These are phyloP conservation scores for Notothenia rossii DNA, from an alignment of 2,113 vertebrate genomes.

Conservation along the genomic window DNA sequence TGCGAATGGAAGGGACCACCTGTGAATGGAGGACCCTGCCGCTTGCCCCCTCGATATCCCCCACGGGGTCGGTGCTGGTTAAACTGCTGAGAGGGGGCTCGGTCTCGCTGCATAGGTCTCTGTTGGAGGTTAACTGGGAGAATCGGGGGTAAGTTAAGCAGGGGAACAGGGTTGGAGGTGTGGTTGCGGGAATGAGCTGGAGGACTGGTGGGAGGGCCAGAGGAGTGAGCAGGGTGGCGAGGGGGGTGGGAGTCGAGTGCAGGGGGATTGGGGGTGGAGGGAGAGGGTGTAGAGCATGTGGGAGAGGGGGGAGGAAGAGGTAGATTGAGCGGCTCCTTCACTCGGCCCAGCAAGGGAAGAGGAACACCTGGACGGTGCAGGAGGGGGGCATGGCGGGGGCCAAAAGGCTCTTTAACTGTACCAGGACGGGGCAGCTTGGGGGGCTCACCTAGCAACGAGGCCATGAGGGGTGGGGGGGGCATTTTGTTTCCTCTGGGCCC, in stretches of 20 bases:
- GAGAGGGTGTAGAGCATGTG: slow-evolving; percentile 69
- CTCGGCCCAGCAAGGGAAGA: slow-evolving; percentile 81
- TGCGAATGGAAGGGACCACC: slow-evolving; percentile 88
- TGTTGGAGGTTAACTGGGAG: slow-evolving; percentile 81
- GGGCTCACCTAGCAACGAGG: slow-evolving; percentile 76
- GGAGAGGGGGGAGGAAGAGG: slow-evolving; percentile 68
- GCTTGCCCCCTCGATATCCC: slow-evolving; percentile 87
- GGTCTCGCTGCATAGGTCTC: slow-evolving; percentile 81
- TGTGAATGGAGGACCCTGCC: slow-evolving; percentile 86
- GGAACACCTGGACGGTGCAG: slow-evolving; percentile 82
- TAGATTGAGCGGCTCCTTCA: slow-evolving; percentile 82
- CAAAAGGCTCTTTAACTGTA: slow-evolving; percentile 89
- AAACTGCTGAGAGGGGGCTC: slow-evolving; percentile 80
- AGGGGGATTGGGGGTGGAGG: slow-evolving; percentile 74
- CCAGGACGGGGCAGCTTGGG: slow-evolving; percentile 84
- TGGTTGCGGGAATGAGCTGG: slow-evolving; percentile 64
- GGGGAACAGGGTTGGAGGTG: slow-evolving; percentile 63
- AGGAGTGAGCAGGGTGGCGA: slow-evolving; percentile 34
- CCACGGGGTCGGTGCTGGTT: slow-evolving; percentile 84
- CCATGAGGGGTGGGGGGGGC: slow-evolving; percentile 72
- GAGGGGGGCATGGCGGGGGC: slow-evolving; percentile 79
- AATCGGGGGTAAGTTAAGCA: slow-evolving; percentile 80
- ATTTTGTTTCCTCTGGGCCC: slow-evolving; percentile 64
- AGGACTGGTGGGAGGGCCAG: slow-evolving; percentile 55
- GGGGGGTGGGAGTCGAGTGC: slow-evolving; percentile 64